Evolutionary conservation across 2,113 vertebrate species (phyloP).

Genomic region (Sebastes schlegelii): DNA sequence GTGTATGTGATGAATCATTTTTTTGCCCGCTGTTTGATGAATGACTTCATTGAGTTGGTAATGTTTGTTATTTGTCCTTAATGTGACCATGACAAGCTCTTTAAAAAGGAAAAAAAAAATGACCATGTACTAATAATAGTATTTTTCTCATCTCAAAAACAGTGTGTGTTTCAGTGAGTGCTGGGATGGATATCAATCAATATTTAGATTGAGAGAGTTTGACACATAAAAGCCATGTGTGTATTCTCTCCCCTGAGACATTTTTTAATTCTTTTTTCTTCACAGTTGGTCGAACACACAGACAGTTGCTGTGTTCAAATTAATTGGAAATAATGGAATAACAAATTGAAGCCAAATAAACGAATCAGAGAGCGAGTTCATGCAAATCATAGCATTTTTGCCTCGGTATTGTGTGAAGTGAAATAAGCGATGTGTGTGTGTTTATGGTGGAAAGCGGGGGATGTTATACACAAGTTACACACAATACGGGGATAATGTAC

Average conservation of each 20-base stretch:
- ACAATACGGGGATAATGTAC: neutral
- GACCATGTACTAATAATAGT: neutral
- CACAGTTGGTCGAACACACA: constrained; percentile 60
- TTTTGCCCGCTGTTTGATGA: constrained; percentile 42
- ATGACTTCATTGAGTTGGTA: constrained; percentile 43
- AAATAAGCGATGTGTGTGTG: constrained; percentile 2
- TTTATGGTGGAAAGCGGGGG: neutral
- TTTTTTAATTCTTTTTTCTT: constrained; percentile 62
- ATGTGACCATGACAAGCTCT: constrained; percentile 13
- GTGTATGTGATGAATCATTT: constrained; percentile 42
- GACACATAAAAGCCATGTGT: constrained; percentile 21
- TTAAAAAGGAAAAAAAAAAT: neutral
- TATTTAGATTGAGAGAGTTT: constrained; percentile 18
- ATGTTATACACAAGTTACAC: neutral
- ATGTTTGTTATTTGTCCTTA: constrained; percentile 44
- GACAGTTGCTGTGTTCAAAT: constrained; percentile 61
- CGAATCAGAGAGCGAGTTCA: constrained; percentile 53
- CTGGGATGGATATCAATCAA: constrained; percentile 38
- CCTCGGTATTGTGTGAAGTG: constrained; percentile 12
- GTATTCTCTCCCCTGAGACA: constrained; percentile 37
- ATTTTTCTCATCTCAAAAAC: neutral
- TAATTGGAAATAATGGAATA: constrained; percentile 68
- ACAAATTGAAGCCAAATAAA: constrained; percentile 69
- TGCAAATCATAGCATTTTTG: constrained; percentile 37
- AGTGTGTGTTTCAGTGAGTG: neutral